These are phyloP conservation scores for Pluvialis apricaria DNA, from an alignment of 2,113 vertebrate genomes.

Conservation along the genomic window DNA sequence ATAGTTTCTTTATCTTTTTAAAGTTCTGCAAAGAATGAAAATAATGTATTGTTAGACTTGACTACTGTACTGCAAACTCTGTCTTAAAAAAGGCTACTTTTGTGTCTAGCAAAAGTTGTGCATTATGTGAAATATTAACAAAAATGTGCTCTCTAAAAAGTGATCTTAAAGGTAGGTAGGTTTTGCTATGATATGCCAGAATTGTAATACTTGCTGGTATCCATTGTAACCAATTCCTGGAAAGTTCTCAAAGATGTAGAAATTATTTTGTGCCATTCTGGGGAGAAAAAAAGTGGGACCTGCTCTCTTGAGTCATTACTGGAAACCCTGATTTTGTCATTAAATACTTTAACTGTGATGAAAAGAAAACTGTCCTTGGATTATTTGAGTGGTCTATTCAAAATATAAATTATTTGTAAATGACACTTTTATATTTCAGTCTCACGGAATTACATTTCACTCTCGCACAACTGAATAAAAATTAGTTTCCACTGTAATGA, in stretches of 20 bases:
- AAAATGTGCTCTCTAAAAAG: constrained; percentile 51
- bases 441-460: neutral
- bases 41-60: constrained; percentile 66
- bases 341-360: constrained; percentile 75
- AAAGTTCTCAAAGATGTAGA: constrained; percentile 64
- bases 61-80: constrained; percentile 62
- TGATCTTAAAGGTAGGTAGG: constrained; percentile 55
- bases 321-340: constrained; percentile 70
- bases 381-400: constrained; percentile 36
- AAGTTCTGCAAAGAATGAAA: constrained; percentile 69
- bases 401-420: neutral
- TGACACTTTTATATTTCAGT: neutral
- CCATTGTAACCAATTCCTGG: constrained; percentile 59
- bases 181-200: constrained; percentile 61
- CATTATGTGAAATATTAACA: constrained; percentile 69
- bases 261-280: constrained; percentile 60
- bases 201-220: constrained; percentile 51
- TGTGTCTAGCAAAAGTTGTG: constrained; percentile 72
- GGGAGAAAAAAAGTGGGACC: constrained; percentile 1
- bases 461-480: neutral
- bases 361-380: constrained; percentile 37
- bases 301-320: constrained; percentile 58
- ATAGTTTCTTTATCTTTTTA: constrained; percentile 72
- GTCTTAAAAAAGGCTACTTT: constrained; percentile 69
- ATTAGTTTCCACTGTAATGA: neutral